Evolutionary conservation across 2,113 vertebrate species (phyloP).

Genomic region (Egretta garzetta): DNA sequence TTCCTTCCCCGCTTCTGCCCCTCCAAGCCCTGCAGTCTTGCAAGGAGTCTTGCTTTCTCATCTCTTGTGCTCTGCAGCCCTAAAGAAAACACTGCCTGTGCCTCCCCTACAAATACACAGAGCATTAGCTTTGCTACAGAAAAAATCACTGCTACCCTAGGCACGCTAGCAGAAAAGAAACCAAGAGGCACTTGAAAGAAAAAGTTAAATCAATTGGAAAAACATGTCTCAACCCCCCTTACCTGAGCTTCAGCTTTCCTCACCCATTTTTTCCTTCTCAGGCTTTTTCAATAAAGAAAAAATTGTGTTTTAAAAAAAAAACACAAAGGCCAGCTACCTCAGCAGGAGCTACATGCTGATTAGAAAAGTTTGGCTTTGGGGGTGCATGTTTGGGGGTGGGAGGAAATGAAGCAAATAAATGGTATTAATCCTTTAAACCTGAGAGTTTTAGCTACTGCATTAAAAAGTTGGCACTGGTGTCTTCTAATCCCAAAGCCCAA

Average conservation of each 20-base stretch:
- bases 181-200: background rate
- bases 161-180: background rate
- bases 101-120: background rate
- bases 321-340: background rate
- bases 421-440: constrained; percentile 61
- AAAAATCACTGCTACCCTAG: background rate
- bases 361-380: constrained; percentile 37
- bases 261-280: background rate
- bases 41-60: background rate
- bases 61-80: background rate
- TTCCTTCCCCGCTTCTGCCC: background rate
- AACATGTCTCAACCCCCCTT: background rate
- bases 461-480: constrained; percentile 45
- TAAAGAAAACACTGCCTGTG: background rate
- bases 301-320: background rate
- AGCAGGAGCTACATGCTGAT: constrained; percentile 37
- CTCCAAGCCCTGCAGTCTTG: background rate
- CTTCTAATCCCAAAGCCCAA: constrained; percentile 59
- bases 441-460: constrained; percentile 46
- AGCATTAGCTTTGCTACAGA: background rate
- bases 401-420: constrained; percentile 60
- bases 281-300: background rate
- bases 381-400: background rate
- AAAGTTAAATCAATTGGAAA: constrained; percentile 35
- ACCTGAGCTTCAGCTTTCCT: background rate